A percentile compares a stretch with the other conserved stretches of the same genome.
Conservation (phyloP, 2,113 vertebrate species). For the Peucedramus taeniatus region DNA sequence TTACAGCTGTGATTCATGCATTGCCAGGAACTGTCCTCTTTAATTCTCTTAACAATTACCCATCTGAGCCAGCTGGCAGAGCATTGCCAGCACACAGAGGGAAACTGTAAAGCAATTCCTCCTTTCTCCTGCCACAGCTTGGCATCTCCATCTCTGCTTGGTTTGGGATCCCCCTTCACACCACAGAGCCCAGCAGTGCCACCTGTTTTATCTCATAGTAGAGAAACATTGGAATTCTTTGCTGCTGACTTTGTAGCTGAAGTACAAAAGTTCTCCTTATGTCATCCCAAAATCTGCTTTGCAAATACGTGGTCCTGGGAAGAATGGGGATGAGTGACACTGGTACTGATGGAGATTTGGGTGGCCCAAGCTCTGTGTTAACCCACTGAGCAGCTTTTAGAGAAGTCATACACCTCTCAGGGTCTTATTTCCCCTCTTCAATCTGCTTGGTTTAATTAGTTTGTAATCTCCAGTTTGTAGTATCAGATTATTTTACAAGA, state of each 20-base stretch:
- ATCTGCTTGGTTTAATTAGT: neutral
- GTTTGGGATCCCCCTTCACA: neutral
- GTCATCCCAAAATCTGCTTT: neutral
- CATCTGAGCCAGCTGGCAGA: neutral
- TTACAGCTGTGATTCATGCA: neutral
- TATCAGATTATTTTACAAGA: neutral
- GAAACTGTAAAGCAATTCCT: neutral
- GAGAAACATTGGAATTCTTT: neutral
- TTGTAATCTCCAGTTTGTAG: neutral
- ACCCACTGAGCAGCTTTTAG: neutral
- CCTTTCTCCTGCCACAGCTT: neutral
- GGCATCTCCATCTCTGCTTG: neutral
- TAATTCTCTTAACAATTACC: neutral
- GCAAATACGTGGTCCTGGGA: neutral
- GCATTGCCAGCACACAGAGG: neutral
- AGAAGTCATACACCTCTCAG: neutral
- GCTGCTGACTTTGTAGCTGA: neutral
- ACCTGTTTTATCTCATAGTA: neutral
- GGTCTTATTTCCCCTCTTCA: neutral
- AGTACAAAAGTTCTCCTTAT: neutral
- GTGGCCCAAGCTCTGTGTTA: neutral
- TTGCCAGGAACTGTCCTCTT: neutral
- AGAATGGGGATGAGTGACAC: neutral
- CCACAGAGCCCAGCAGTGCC: neutral
- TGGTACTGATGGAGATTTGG: neutral